phyloP scores from a whole-genome alignment of 2,888 invertebrate genomes.

The Morinoia aosen region DNA sequence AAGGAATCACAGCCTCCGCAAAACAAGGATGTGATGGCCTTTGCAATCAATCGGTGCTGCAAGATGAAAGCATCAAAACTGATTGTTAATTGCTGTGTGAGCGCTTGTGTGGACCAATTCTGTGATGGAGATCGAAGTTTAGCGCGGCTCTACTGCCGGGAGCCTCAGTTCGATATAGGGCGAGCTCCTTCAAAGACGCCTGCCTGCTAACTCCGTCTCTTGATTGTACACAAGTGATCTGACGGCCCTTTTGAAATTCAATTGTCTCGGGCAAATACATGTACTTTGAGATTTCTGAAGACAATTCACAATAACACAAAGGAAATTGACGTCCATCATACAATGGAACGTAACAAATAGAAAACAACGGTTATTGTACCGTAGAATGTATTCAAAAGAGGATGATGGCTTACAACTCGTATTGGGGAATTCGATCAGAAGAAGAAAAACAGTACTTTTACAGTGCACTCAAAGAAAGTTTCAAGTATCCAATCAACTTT shows the following conservation, averaged over 20 bases:
- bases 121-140: not conserved
- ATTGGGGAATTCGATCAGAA: not conserved
- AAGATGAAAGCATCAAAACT: not conserved
- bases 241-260: constrained; percentile 3
- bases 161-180: not conserved
- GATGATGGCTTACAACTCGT: not conserved
- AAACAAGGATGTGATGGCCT: no score
- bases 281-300: not conserved
- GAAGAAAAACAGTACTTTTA: not conserved
- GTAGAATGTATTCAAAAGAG: not conserved
- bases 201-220: not conserved
- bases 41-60: not conserved
- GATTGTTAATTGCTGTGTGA: not conserved
- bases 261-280: not conserved
- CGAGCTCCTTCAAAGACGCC: not conserved
- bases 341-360: not conserved
- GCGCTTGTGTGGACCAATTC: not conserved
- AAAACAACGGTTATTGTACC: not conserved
- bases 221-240: not conserved
- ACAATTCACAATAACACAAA: not conserved
- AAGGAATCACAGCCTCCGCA: no score
- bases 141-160: not conserved
- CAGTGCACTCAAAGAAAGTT: not conserved
- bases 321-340: not conserved
- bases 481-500: not conserved